Percentiles rank a stretch among this genome's conserved stretches.
phyloP scores from a whole-genome alignment of 1,140 invertebrate species.

The Conopomorpha cramerella region DNA sequence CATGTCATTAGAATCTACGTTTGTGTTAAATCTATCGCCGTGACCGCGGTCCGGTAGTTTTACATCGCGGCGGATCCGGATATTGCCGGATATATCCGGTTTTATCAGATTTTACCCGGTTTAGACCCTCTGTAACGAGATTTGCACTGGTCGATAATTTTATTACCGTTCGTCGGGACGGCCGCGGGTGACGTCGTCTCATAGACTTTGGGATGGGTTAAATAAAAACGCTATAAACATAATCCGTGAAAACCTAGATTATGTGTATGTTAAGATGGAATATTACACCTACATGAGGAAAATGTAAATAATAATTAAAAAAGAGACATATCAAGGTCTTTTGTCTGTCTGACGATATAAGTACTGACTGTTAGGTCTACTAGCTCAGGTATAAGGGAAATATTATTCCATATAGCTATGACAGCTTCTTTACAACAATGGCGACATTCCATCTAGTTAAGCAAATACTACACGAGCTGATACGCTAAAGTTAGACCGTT shows the following conservation, averaged over 20 bases:
- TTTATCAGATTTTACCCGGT: slow-evolving; percentile 4
- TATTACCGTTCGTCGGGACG: slow-evolving; percentile 2
- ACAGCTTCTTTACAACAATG: too few species aligned
- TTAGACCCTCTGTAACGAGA: slow-evolving; percentile 7
- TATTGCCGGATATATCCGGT: background rate
- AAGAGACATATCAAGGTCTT: background rate
- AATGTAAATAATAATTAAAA: background rate
- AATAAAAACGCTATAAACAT: background rate
- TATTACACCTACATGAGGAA: background rate
- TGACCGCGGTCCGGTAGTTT: background rate
- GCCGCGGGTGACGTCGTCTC: too few species aligned
- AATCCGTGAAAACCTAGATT: background rate
- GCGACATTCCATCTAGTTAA: too few species aligned
- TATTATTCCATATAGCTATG: too few species aligned
- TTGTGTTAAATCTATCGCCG: background rate
- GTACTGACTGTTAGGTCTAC: too few species aligned
- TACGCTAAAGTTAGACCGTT: too few species aligned
- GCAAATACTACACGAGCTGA: too few species aligned
- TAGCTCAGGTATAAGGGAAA: too few species aligned
- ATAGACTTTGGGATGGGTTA: too few species aligned
- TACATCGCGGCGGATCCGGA: background rate
- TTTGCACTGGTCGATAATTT: slow-evolving; percentile 6
- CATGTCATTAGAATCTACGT: too few species aligned
- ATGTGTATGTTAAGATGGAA: background rate
- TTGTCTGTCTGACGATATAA: background rate